Percentiles rank a stretch among this genome's conserved stretches.
These are phyloP conservation scores for Brachyopa scutellaris DNA, from an alignment of 2,888 invertebrate species.

Conservation along the genomic window DNA sequence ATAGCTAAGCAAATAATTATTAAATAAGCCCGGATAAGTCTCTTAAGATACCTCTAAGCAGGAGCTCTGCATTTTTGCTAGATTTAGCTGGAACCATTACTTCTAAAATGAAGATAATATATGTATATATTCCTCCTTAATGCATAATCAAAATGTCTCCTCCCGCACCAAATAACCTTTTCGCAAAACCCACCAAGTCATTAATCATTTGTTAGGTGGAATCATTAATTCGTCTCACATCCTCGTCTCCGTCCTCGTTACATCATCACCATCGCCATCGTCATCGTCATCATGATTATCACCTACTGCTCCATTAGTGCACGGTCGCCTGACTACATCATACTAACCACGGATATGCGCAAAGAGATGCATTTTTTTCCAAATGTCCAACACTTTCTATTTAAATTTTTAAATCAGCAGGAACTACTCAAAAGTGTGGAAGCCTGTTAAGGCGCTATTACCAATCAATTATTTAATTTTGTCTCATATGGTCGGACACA, in stretches of 20 bases:
- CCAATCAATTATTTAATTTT: constrained; percentile 72
- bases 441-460: constrained; percentile 70
- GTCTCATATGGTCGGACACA: constrained; percentile 60
- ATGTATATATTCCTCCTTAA: neutral
- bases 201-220: constrained; percentile 26
- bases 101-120: too few species aligned
- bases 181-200: too few species aligned
- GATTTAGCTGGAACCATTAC: too few species aligned
- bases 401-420: constrained; percentile 34
- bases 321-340: constrained; percentile 5
- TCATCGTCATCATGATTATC: constrained; percentile 43
- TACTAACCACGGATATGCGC: constrained; percentile 10
- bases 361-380: neutral
- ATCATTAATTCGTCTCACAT: constrained; percentile 35
- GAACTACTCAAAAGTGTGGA: constrained; percentile 52
- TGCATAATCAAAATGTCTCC: neutral
- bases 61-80: too few species aligned
- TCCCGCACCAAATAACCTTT: too few species aligned
- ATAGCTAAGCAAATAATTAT: too few species aligned
- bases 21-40: too few species aligned
- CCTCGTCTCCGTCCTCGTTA: too few species aligned
- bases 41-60: too few species aligned
- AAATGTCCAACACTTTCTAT: neutral
- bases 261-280: constrained; percentile 10
- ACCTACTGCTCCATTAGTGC: constrained; percentile 34